These are phyloP conservation scores for Heliocidaris erythrogramma DNA, from an alignment of 35 echinoderm and acorn worm genomes.

Conservation along the genomic window DNA sequence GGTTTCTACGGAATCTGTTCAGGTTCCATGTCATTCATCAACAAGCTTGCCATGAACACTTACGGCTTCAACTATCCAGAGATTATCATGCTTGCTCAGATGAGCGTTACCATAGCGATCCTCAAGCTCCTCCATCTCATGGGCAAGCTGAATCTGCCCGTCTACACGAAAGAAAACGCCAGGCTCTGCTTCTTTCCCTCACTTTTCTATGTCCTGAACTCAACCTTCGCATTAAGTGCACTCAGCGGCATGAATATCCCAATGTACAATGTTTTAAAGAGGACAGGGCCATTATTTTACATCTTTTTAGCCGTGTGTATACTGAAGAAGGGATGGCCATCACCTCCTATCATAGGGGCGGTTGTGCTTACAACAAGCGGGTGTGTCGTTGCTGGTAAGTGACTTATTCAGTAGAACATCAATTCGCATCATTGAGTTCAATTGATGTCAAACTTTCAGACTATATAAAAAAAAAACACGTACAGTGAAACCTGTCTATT, in stretches of 20 bases:
- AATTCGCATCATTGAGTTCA: too few relatives aligned
- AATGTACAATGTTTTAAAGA: conserved; percentile 92
- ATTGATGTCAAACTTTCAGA: too few relatives aligned
- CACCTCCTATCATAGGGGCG: conserved; percentile 44
- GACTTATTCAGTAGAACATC: neutral
- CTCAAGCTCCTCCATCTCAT: conserved; percentile 51
- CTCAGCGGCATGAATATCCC: conserved; percentile 82
- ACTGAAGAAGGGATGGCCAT: conserved; percentile 66
- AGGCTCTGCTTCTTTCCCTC: conserved; percentile 68
- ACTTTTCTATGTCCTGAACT: conserved; percentile 71
- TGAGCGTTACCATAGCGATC: conserved; percentile 71
- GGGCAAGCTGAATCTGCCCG: conserved; percentile 24
- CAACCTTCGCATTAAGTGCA: conserved; percentile 73
- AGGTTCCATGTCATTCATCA: conserved; percentile 83
- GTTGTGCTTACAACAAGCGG: conserved; percentile 68
- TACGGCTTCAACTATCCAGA: conserved; percentile 74
- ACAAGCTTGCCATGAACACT: conserved; percentile 70
- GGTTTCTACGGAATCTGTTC: conserved; percentile 84
- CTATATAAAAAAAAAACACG: too few relatives aligned
- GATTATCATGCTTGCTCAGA: conserved; percentile 73
- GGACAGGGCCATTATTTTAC: conserved; percentile 74
- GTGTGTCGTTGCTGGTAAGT: conserved; percentile 84
- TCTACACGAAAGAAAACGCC: conserved; percentile 32
- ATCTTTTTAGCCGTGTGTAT: conserved; percentile 67
- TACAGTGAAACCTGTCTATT: too few relatives aligned